A percentile compares a stretch with the other conserved stretches of the same genome.
Conservation (phyloP, 2,888 invertebrate genomes). For the Acleris literana region DNA sequence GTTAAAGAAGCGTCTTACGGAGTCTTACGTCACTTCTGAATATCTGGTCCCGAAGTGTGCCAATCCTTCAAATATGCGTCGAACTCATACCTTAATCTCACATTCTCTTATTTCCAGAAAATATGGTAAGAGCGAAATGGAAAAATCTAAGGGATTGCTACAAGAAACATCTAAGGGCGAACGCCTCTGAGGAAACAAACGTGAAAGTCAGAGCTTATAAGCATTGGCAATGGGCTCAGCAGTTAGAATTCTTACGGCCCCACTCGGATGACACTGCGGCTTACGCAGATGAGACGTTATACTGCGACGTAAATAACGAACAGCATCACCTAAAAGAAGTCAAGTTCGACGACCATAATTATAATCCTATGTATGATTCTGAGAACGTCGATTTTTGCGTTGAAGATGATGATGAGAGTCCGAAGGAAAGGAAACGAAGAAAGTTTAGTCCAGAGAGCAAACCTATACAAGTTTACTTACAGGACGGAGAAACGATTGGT, state of each 20-base stretch:
- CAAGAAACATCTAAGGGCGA: slow-evolving; percentile 12
- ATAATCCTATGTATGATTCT: neutral
- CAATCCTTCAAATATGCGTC: too few relatives aligned
- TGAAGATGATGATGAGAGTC: neutral
- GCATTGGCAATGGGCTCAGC: slow-evolving; percentile 17
- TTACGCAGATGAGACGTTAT: neutral
- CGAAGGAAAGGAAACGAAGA: slow-evolving; percentile 2
- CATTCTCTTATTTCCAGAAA: slow-evolving; percentile 2
- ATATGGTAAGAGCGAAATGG: slow-evolving; percentile 14
- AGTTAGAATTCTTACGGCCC: slow-evolving; percentile 17
- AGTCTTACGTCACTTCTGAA: too few relatives aligned
- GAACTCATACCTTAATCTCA: too few relatives aligned
- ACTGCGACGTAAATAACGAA: neutral
- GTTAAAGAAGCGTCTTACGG: too few relatives aligned
- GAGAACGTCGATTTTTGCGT: neutral
- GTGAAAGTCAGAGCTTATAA: neutral
- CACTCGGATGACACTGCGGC: neutral
- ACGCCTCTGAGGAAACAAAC: neutral
- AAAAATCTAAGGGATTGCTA: slow-evolving; percentile 20
- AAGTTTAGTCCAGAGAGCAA: neutral
- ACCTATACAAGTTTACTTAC: neutral
- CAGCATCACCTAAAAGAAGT: neutral
- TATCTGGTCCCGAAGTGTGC: too few relatives aligned
- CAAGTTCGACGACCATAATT: neutral
- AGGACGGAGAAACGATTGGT: neutral